Conservation (phyloP, 2,888 invertebrate species). For the Nineta flava region DNA sequence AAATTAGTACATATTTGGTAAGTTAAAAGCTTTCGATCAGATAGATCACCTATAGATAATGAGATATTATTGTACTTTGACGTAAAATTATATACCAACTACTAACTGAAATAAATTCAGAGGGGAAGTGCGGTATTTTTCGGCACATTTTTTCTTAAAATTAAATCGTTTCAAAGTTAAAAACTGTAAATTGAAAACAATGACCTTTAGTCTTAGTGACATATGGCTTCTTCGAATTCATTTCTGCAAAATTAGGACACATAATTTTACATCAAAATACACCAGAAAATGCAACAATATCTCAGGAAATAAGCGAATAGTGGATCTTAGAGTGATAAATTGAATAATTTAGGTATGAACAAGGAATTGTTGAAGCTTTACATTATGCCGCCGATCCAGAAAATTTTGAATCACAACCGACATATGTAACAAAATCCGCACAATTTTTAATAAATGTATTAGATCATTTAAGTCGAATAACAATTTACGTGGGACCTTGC, state of each 20-base stretch:
- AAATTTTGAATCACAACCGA: constrained; percentile 29
- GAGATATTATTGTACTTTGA: no score
- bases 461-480: constrained; percentile 34
- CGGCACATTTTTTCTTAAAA: no score
- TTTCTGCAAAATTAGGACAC: no score
- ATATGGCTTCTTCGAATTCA: no score
- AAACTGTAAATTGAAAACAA: no score
- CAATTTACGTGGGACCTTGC: constrained; percentile 41
- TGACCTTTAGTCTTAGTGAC: no score
- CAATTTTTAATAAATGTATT: constrained; percentile 35
- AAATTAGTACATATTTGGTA: constrained; percentile 57
- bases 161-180: no score
- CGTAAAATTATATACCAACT: no score
- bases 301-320: not conserved
- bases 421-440: constrained; percentile 35
- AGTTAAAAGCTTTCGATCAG: not conserved
- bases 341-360: constrained; percentile 32
- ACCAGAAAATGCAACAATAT: not conserved
- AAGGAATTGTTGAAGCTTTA: constrained; percentile 54
- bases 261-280: no score
- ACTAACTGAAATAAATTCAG: not conserved
- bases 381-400: constrained; percentile 38
- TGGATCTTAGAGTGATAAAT: not conserved
- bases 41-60: not conserved
- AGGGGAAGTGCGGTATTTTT: not conserved